These are phyloP conservation scores for Odontocerum albicorne DNA, from an alignment of 2,888 invertebrate genomes.

Conservation along the genomic window DNA sequence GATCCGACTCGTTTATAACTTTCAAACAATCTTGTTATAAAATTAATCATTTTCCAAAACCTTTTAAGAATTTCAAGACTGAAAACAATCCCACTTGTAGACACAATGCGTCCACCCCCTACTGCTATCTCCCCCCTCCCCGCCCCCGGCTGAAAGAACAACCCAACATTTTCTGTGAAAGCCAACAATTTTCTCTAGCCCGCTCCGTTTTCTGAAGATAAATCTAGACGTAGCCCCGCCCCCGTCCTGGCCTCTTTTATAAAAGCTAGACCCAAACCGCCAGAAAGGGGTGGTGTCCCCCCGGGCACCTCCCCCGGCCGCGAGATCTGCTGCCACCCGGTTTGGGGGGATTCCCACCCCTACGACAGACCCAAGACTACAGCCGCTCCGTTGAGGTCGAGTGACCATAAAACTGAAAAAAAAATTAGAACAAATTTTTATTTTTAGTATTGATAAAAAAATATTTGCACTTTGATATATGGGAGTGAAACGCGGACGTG, in stretches of 20 bases:
- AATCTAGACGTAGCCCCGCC: constrained; percentile 22
- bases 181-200: constrained; percentile 15
- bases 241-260: constrained; percentile 6
- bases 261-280: constrained; percentile 9
- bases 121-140: constrained; percentile 1
- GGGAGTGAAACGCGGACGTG: too few species aligned
- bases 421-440: too few species aligned
- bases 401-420: not conserved
- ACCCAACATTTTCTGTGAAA: not conserved
- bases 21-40: too few species aligned
- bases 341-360: not conserved
- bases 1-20: too few species aligned
- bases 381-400: not conserved
- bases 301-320: constrained; percentile 1
- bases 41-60: too few species aligned
- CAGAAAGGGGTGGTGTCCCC: not conserved
- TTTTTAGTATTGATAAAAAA: too few species aligned
- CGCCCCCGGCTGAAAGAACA: constrained; percentile 18
- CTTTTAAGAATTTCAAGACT: too few species aligned
- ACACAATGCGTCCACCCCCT: too few species aligned
- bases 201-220: constrained; percentile 32
- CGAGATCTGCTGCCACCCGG: not conserved
- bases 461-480: too few species aligned
- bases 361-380: not conserved
- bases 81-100: too few species aligned